These are phyloP conservation scores for Cantharis lateralis DNA, from an alignment of 2,888 invertebrate species.

Conservation along the genomic window DNA sequence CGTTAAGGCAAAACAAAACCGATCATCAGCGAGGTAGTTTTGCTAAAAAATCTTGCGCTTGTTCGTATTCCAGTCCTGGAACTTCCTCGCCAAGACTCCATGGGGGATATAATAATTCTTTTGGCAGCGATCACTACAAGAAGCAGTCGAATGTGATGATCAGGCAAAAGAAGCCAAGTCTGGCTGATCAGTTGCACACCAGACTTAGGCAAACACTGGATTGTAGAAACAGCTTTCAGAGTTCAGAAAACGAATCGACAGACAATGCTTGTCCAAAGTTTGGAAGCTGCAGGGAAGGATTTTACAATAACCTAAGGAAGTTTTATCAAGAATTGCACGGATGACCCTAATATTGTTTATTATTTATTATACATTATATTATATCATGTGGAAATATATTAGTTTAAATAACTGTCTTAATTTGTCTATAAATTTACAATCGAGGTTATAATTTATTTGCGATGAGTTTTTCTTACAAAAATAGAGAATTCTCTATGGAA, in stretches of 20 bases:
- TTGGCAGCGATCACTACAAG: not conserved
- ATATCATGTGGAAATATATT: not conserved
- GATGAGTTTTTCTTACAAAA: too few species aligned
- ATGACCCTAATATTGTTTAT: not conserved
- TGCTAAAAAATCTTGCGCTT: not conserved
- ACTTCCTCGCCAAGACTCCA: not conserved
- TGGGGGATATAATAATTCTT: too few species aligned
- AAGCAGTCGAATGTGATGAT: not conserved
- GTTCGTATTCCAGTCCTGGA: not conserved
- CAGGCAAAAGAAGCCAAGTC: conserved; percentile 17
- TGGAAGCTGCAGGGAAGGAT: conserved; percentile 21
- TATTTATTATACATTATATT: not conserved
- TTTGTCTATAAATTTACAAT: too few species aligned
- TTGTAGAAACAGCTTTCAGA: not conserved
- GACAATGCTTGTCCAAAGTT: conserved; percentile 12
- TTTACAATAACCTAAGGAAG: conserved; percentile 28
- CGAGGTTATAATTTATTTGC: too few species aligned
- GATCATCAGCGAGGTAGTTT: not conserved
- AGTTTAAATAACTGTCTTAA: not conserved
- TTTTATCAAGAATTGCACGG: conserved; percentile 31
- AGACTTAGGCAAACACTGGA: conserved; percentile 31
- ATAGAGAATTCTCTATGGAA: not conserved
- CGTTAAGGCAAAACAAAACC: not conserved
- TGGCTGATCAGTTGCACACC: conserved; percentile 33
- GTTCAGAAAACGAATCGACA: not conserved